Percentiles rank a stretch among this genome's conserved stretches.
phyloP scores from a whole-genome alignment of 2,797 vertebrate species.

The Alfaro cultratus region DNA sequence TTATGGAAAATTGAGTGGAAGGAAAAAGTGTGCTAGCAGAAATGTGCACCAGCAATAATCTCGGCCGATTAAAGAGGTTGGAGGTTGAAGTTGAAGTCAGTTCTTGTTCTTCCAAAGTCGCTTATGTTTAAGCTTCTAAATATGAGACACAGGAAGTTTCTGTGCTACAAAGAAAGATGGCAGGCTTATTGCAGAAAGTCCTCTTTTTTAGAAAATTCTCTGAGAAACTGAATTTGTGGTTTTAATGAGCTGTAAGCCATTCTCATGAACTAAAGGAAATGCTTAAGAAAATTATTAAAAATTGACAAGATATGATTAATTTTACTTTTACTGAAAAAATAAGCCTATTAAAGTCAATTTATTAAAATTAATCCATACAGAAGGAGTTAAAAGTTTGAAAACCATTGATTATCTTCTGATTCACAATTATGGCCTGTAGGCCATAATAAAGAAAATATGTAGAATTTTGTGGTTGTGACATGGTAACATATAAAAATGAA shows the following conservation, averaged over 20 bases:
- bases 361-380: background rate
- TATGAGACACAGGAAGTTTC: background rate
- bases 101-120: too few species aligned
- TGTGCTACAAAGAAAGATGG: background rate
- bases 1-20: too few species aligned
- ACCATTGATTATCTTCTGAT: background rate
- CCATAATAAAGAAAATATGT: background rate
- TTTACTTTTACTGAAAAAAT: background rate
- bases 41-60: background rate
- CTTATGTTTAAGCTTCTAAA: background rate
- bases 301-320: background rate
- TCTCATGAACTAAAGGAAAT: background rate
- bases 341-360: background rate
- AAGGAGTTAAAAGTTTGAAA: background rate
- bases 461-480: background rate
- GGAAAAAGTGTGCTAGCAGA: too few species aligned
- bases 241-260: background rate
- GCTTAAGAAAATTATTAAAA: background rate
- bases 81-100: background rate
- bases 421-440: background rate
- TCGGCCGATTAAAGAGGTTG: background rate
- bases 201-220: background rate
- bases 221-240: background rate
- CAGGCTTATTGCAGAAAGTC: background rate
- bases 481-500: background rate